These are phyloP conservation scores for Rhadinocentrus ornatus DNA, from an alignment of 2,797 vertebrate species.

Conservation along the genomic window DNA sequence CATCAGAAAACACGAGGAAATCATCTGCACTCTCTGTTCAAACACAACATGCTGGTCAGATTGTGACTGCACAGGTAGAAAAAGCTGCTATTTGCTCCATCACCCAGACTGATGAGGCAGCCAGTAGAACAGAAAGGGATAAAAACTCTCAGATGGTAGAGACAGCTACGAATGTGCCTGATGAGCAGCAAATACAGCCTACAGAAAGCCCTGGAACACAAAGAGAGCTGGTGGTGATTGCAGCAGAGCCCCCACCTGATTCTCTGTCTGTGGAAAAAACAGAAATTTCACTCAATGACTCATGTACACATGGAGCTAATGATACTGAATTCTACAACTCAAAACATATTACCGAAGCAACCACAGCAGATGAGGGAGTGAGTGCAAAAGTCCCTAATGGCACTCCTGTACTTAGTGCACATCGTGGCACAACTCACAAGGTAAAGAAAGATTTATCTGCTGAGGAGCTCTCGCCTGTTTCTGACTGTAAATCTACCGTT, in stretches of 20 bases:
- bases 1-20: constrained; percentile 3
- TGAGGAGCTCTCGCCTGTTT: constrained; percentile 11
- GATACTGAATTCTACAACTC: constrained; percentile 33
- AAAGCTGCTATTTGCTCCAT: constrained; percentile 21
- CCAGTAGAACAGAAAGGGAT: constrained; percentile 21
- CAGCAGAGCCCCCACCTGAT: constrained; percentile 40
- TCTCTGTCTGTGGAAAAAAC: constrained; percentile 66
- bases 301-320: constrained; percentile 64
- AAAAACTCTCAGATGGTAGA: constrained; percentile 31
- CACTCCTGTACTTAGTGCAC: constrained; percentile 1
- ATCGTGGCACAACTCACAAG: constrained; percentile 6
- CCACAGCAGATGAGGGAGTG: constrained; percentile 27
- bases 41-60: constrained; percentile 15
- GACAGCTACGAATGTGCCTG: constrained; percentile 16
- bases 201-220: constrained; percentile 40
- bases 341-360: constrained; percentile 41
- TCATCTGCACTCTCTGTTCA: constrained; percentile 20
- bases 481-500: constrained; percentile 21
- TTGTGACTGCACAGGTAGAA: constrained; percentile 7
- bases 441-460: constrained; percentile 4
- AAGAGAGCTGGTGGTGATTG: constrained; percentile 20
- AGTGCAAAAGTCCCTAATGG: constrained; percentile 39
- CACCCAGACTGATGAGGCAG: constrained; percentile 43
- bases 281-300: constrained; percentile 61
- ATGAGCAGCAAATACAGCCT: constrained; percentile 35